Percentiles rank a stretch among this genome's conserved stretches.
phyloP scores from a whole-genome alignment of 1,140 invertebrate genomes.

The Centruroides vittatus region DNA sequence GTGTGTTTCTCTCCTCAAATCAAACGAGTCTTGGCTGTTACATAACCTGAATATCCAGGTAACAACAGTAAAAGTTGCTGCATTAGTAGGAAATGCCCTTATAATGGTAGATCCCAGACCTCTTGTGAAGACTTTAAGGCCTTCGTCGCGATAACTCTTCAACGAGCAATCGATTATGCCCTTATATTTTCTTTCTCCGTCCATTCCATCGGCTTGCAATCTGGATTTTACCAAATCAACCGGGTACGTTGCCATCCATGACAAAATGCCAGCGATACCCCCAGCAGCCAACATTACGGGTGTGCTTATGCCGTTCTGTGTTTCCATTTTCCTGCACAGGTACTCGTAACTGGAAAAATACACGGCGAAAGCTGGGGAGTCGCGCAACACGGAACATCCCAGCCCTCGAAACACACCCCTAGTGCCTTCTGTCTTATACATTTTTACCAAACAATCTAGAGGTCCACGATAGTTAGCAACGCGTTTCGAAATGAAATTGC shows the following conservation, averaged over 20 bases:
- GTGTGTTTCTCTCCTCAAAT: no score
- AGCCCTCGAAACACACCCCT: constrained; percentile 58
- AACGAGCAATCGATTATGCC: constrained; percentile 54
- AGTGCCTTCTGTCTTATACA: constrained; percentile 47
- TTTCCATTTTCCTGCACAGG: constrained; percentile 30
- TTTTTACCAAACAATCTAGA: constrained; percentile 45
- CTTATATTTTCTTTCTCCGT: constrained; percentile 37
- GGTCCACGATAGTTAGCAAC: constrained; percentile 34
- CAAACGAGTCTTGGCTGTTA: no score
- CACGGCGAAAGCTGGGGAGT: constrained; percentile 45
- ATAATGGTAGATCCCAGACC: constrained; percentile 61
- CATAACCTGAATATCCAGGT: no score
- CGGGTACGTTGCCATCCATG: constrained; percentile 75
- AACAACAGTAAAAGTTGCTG: constrained; percentile 32
- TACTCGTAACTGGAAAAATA: constrained; percentile 61
- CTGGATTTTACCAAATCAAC: constrained; percentile 79
- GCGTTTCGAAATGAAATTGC: neutral
- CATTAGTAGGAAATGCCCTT: constrained; percentile 80
- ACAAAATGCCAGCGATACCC: constrained; percentile 62
- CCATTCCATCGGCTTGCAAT: constrained; percentile 55
- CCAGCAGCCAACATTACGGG: constrained; percentile 49
- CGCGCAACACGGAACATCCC: constrained; percentile 52
- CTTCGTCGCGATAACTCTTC: constrained; percentile 51
- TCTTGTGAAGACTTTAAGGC: constrained; percentile 45
- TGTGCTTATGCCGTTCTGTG: constrained; percentile 23